Base-by-base conservation (phyloP, 2,113 vertebrate species). In the Epinephelus lanceolatus region DNA sequence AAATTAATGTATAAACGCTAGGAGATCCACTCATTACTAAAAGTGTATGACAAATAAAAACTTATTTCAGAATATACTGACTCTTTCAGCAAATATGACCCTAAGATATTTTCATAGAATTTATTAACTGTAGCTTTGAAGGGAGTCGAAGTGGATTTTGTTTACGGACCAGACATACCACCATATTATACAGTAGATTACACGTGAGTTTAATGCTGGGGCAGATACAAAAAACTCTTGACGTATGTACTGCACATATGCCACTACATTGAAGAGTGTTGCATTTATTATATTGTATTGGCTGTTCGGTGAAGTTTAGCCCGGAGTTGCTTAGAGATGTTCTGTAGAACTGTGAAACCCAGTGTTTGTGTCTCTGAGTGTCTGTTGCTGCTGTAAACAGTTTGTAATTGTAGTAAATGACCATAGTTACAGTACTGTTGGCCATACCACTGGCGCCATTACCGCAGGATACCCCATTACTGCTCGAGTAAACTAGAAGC, bases 401-500 rank as follows among this genome's bases (percentile, higher is more conserved):
- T 61, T 61, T 18, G n/a, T 63, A 18, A 59, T 63, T 59, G 68
- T 60, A 67, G 18, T 47, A 68, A 80, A 72, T 49, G 49, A 62
- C 62, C 61, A 56, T 25, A 66, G 45, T 47, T 37, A 56, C 49
- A 55, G 25, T 49, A 23, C n/a, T 74, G 37, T 33, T 74, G 37
- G 21, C 45, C 45, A 15, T 71, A 60, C 27, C 9, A 21, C 59
- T 63, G 56, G 47, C 7, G 18, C 71, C 78, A 74, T 70, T 61
- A 78, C 59, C 45, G 60, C 69, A 70, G 37, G 70, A 33, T 52
- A 56, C 45, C 25, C 69, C 33, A 66, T 59, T 66, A 85, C 37
- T n/a, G 47, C 40, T 47, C 51, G n/a, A 62, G 52, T 70, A 74
- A 76, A 83, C 42, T 42, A 56, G 40, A 65, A 84, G 62, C 52